A percentile compares a stretch with the other conserved stretches of the same genome.
Evolutionary conservation across 2,797 vertebrate genomes (phyloP).

Genomic region (Manis javanica): DNA sequence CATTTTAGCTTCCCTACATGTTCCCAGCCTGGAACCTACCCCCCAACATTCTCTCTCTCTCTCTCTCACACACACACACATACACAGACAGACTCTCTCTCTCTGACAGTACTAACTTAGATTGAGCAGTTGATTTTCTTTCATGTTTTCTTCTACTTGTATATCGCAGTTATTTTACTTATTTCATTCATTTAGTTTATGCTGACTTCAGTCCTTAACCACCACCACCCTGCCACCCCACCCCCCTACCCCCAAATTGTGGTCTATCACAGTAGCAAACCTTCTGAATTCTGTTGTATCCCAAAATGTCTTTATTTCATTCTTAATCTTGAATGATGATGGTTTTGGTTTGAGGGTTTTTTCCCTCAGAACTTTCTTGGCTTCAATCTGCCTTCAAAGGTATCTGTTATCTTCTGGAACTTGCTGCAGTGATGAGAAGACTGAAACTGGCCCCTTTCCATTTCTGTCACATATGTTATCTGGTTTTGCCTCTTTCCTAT

Average conservation of each 20-base stretch:
- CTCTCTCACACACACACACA: not conserved
- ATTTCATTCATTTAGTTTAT: not conserved
- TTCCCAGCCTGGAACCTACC: not conserved
- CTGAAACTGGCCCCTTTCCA: not conserved
- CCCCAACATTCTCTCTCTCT: not conserved
- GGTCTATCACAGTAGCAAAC: not conserved
- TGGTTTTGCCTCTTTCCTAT: not conserved
- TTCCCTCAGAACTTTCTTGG: not conserved
- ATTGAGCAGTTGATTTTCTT: not conserved
- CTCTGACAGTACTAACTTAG: not conserved
- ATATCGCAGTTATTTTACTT: not conserved
- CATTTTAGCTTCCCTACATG: not conserved
- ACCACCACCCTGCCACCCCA: too few species aligned
- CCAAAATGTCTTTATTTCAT: not conserved
- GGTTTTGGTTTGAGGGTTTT: not conserved
- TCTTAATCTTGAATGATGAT: not conserved
- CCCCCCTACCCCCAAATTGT: too few species aligned
- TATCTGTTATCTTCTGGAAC: not conserved
- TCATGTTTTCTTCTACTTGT: not conserved
- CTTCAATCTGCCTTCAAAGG: not conserved
- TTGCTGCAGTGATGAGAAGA: not conserved
- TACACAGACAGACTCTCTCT: not conserved
- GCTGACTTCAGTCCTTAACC: not conserved
- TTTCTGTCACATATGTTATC: not conserved
- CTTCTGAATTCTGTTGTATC: not conserved